Evolutionary conservation across 2,797 vertebrate genomes (phyloP).

Genomic region (Acanthis flammea): DNA sequence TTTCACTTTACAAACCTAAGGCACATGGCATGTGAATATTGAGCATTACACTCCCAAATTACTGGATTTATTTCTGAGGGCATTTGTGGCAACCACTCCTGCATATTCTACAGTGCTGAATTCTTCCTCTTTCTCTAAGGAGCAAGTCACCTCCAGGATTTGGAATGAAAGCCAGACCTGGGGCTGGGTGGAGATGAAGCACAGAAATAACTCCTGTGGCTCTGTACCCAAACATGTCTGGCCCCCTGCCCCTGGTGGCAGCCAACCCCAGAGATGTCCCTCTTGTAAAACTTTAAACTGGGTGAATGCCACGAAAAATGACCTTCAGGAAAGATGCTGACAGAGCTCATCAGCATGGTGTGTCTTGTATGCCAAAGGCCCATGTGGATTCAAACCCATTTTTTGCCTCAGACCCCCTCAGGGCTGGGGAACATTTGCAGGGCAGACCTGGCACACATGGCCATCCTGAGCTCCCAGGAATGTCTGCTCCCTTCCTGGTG

Average conservation of each 20-base stretch:
- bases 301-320: not conserved
- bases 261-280: not conserved
- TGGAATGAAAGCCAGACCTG: not conserved
- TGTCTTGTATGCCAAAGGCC: not conserved
- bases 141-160: not conserved
- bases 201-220: not conserved
- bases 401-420: not conserved
- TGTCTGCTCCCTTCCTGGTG: not conserved
- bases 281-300: not conserved
- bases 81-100: not conserved
- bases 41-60: not conserved
- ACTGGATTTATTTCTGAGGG: not conserved
- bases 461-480: accelerated
- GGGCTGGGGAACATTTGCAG: not conserved
- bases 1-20: not conserved
- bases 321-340: not conserved
- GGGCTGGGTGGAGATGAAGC: not conserved
- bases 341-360: not conserved
- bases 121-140: not conserved
- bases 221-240: not conserved
- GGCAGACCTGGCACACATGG: not conserved
- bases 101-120: not conserved
- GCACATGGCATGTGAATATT: not conserved
- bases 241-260: not conserved
- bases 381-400: not conserved